Base-by-base conservation (phyloP, 2,797 vertebrate genomes). In the Enteromius trimaculatus region DNA sequence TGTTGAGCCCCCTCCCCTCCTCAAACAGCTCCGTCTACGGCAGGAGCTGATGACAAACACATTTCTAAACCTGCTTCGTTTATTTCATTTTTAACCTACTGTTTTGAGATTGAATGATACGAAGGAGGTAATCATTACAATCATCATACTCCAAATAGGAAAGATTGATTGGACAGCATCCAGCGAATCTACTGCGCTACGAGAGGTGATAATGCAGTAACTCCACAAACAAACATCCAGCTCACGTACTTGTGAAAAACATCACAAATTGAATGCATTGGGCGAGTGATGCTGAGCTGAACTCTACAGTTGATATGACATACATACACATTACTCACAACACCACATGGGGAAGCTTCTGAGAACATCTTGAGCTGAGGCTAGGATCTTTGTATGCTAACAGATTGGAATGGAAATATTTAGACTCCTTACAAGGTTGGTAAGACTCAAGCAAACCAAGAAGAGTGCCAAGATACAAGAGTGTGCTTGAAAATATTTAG, bases 401-500 rank as follows among this genome's bases (percentile, higher is more conserved):
- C 62, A 84, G 85, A 68, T 81, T 80, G 68, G 51, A 88, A 84
- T 83, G 83, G 78, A 83, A 85, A 88, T 84, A 88, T 87, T 90
- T 88, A 74, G 85, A 79, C 70, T 80, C 83, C 88, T 88, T 88
- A 88, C 87, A 82, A 58, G 80, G 68, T 80, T 87, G 85, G 80
- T 81, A 79, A 81, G 77, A 83, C 85, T 87, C 71, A 53, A 79
- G 72, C 80, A 87, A 88, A 85, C 84, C 74, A 71, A 87, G 84
- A 82, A 60, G 79, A 84, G 82, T 58, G 68, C 83, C 70, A 58
- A 79, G 71, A 88, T 68, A 80, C 70, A 82, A 76, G 77, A 69
- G 69, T 82, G 77, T 34, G 84, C 84, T 87, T 85, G 85, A 88
- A 88, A 84, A 88, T 89, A 86, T 88, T 87, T 85, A 85, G 81